Base-by-base conservation (phyloP, 2,797 vertebrate genomes). In the Balearica regulorum region DNA sequence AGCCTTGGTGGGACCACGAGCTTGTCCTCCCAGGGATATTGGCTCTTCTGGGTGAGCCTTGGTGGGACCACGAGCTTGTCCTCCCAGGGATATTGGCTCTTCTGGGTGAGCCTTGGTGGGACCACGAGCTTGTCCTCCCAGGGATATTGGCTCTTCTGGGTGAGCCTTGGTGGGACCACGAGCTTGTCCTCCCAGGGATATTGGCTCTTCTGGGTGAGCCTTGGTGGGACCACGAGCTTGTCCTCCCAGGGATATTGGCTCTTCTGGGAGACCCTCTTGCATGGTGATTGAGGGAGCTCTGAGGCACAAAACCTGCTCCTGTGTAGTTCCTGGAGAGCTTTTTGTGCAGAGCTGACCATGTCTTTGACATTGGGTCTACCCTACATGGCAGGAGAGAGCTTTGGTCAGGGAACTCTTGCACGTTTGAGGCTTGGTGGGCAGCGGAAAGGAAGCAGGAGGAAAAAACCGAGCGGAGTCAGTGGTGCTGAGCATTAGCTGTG, bases 61-160 rank as follows among this genome's bases (percentile, higher is more conserved):
- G 37, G 21, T 51, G 37, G 49, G 29, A 58, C 55, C 44, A 33
- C 0, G 0, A 37, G 21, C 68, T 35, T 0, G 1, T 64, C 14
- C 35, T 92, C 3, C 41, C 10, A 2, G 16, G 62, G 26, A 9
- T 54, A 48, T 24, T 62, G 39, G 37, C 64, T 70, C 31, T 51
- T 75, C n/a, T 26, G 21, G 29, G 10, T n/a, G n/a, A n/a, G n/a
- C n/a, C n/a, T n/a, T n/a, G 37, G 21, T 51, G 37, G 49, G 29
- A 58, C 55, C 44, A 33, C 0, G 0, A 37, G 21, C 68, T 35
- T 0, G 1, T 64, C 14, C 35, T 92, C 3, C 41, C 10, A 2
- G 16, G 62, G 26, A 9, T 54, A 48, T 24, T 62, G 39, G 37
- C 64, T 70, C 31, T 51, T 75, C n/a, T 26, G 21, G 29, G 10